phyloP scores from a whole-genome alignment of 2,113 vertebrate species.

The Protobothrops mucrosquamatus region DNA sequence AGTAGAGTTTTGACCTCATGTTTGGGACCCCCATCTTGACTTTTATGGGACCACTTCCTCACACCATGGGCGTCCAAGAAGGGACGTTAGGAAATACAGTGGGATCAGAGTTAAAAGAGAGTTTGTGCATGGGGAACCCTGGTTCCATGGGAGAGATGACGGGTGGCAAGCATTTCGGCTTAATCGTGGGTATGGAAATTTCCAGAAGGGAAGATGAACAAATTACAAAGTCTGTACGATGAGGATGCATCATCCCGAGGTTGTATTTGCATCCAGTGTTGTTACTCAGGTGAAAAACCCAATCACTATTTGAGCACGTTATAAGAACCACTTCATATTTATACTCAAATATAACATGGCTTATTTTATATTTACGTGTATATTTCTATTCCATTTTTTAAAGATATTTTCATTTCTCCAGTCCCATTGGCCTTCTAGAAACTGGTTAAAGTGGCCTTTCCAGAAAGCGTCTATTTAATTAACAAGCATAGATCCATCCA shows the following conservation, averaged over 20 bases:
- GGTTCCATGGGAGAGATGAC: neutral
- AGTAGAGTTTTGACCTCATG: neutral
- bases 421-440: neutral
- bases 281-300: neutral
- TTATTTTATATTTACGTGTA: neutral
- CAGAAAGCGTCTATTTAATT: neutral
- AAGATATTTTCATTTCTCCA: neutral
- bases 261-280: neutral
- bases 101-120: neutral
- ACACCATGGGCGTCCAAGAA: neutral
- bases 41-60: neutral
- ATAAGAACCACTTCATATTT: neutral
- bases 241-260: neutral
- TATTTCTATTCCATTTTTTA: neutral
- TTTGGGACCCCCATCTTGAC: neutral
- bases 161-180: neutral
- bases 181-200: neutral
- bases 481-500: neutral
- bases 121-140: neutral
- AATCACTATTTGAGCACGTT: neutral
- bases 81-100: neutral
- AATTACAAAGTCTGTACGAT: fast-evolving
- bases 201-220: neutral
- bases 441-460: neutral
- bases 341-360: neutral